phyloP scores from a whole-genome alignment of 2,797 vertebrate species.

The Myotis findleyi region DNA sequence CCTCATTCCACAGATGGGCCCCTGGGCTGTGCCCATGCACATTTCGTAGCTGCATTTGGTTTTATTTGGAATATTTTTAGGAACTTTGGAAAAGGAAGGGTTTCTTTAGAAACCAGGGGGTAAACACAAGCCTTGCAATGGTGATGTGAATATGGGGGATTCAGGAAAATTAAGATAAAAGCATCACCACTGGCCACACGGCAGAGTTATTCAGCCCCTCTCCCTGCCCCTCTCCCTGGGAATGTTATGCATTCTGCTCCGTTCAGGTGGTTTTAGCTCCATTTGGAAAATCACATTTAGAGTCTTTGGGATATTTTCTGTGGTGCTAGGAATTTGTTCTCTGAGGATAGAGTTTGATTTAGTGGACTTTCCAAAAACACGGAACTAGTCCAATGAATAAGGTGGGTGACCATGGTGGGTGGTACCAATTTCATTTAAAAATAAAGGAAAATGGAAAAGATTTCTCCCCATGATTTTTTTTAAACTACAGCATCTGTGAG shows the following conservation, averaged over 20 bases:
- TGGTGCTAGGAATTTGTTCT: background rate
- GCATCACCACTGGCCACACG: background rate
- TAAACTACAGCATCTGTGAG: too few species aligned
- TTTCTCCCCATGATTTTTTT: background rate
- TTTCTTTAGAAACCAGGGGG: background rate
- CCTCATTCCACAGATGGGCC: background rate
- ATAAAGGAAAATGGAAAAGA: background rate
- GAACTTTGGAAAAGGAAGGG: background rate
- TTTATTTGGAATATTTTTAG: conserved; percentile 38
- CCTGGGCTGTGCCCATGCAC: background rate
- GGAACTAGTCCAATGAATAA: background rate
- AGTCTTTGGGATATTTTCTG: background rate
- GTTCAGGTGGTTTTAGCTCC: background rate
- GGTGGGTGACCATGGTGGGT: background rate
- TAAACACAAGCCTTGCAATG: background rate
- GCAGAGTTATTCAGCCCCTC: background rate
- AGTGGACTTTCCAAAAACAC: background rate
- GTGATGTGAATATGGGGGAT: background rate
- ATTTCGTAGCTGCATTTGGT: background rate
- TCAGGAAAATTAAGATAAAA: background rate
- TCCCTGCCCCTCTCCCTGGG: background rate
- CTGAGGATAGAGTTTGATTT: background rate
- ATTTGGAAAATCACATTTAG: background rate
- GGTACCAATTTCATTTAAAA: background rate
- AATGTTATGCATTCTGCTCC: background rate